Percentiles rank a stretch among this genome's conserved stretches.
phyloP scores from a whole-genome alignment of 2,113 vertebrate genomes.

The Paramisgurnus dabryanus region DNA sequence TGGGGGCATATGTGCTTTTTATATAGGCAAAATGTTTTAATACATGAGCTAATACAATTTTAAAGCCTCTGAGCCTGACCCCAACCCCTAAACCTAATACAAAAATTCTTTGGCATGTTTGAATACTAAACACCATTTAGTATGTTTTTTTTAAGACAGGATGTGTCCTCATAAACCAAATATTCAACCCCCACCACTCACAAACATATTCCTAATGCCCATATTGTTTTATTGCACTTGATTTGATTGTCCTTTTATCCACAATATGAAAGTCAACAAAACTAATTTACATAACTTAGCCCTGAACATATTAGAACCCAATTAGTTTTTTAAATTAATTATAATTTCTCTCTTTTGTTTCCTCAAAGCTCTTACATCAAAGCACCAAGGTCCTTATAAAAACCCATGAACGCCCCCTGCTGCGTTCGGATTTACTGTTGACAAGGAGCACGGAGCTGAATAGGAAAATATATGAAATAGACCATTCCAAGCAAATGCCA shows the following conservation, averaged over 20 bases:
- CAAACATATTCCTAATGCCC: not conserved
- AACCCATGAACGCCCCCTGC: not conserved
- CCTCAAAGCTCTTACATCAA: slow-evolving; percentile 14
- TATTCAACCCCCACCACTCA: not conserved
- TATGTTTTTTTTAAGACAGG: too few species aligned
- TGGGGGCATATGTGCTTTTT: too few species aligned
- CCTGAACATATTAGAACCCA: not conserved
- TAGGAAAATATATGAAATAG: not conserved
- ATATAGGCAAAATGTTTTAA: too few species aligned
- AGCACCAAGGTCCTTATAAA: not conserved
- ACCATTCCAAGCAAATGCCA: not conserved
- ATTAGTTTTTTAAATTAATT: slow-evolving; percentile 38
- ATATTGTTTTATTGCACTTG: not conserved
- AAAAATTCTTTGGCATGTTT: too few species aligned
- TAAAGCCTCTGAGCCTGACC: too few species aligned
- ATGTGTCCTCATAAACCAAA: too few species aligned
- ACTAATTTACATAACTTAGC: not conserved
- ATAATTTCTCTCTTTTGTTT: slow-evolving; percentile 24
- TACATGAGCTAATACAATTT: too few species aligned
- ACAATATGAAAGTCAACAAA: not conserved
- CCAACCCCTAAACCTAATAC: too few species aligned
- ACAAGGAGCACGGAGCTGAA: not conserved
- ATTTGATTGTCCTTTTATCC: slow-evolving; percentile 9
- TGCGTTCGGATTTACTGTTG: not conserved
- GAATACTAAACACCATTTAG: too few species aligned